phyloP scores from a whole-genome alignment of 2,113 vertebrate genomes.

The Corvus hawaiiensis region DNA sequence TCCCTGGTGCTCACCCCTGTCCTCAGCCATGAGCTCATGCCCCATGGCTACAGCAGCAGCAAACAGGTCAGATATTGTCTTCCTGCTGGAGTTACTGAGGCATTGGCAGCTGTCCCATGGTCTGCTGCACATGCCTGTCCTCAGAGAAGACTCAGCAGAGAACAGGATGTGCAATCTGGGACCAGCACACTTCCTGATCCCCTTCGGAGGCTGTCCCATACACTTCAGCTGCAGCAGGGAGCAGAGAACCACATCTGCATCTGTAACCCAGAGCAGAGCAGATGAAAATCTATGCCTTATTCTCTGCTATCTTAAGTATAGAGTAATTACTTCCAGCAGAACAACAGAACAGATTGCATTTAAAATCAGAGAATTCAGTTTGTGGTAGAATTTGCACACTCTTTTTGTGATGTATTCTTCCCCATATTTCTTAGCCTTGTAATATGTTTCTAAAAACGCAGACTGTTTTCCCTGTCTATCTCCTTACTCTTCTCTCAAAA shows the following conservation, averaged over 20 bases:
- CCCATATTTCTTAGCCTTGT: not conserved
- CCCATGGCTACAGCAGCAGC: not conserved
- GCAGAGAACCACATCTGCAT: not conserved
- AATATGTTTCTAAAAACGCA: not conserved
- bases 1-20: not conserved
- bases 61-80: not conserved
- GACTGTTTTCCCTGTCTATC: not conserved
- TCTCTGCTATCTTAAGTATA: not conserved
- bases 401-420: not conserved
- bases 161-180: not conserved
- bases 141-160: not conserved
- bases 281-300: not conserved
- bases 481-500: not conserved
- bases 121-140: not conserved
- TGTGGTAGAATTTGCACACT: not conserved
- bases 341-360: not conserved
- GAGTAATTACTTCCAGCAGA: not conserved
- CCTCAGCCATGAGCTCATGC: not conserved
- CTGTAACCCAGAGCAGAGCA: not conserved
- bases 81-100: not conserved
- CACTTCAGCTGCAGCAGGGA: not conserved
- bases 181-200: not conserved
- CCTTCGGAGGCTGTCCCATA: accelerated
- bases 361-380: not conserved
- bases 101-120: not conserved